phyloP scores from a whole-genome alignment of 1,140 invertebrate genomes.

The Ephestia elutella region DNA sequence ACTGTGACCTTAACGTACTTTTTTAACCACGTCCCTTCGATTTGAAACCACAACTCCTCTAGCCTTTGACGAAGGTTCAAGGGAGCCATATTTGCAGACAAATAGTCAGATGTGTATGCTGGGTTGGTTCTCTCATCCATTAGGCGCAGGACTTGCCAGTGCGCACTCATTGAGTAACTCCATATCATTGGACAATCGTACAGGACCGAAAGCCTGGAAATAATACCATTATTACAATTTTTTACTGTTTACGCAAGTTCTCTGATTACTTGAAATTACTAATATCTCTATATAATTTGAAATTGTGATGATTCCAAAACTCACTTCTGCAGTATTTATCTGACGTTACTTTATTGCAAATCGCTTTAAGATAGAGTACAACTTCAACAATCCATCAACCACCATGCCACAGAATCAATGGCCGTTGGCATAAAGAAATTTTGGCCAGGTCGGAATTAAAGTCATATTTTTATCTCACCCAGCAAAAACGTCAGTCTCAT shows the following conservation, averaged over 20 bases:
- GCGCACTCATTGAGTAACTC: conserved; percentile 16
- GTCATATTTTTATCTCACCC: conserved; percentile 19
- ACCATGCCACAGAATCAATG: too few species aligned
- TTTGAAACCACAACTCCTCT: conserved; percentile 15
- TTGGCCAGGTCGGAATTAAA: too few species aligned
- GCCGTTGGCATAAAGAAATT: too few species aligned
- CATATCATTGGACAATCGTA: conserved; percentile 22
- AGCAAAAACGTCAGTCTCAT: conserved; percentile 21
- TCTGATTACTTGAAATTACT: too few species aligned
- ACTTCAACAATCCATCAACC: too few species aligned
- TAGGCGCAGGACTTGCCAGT: conserved; percentile 10
- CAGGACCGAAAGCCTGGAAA: conserved; percentile 14
- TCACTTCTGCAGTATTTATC: too few species aligned
- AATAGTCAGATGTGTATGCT: conserved; percentile 11
- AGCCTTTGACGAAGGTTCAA: conserved; percentile 12
- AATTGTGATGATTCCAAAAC: too few species aligned
- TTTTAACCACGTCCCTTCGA: conserved; percentile 4
- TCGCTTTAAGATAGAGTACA: too few species aligned
- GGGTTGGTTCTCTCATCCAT: conserved; percentile 17
- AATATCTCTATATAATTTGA: too few species aligned
- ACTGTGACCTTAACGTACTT: conserved; percentile 3
- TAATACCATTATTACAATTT: neutral
- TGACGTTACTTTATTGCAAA: too few species aligned
- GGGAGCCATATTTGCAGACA: conserved; percentile 7
- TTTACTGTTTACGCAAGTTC: neutral